Conservation (phyloP, 1,140 invertebrate genomes). For the Papilio dardanus region DNA sequence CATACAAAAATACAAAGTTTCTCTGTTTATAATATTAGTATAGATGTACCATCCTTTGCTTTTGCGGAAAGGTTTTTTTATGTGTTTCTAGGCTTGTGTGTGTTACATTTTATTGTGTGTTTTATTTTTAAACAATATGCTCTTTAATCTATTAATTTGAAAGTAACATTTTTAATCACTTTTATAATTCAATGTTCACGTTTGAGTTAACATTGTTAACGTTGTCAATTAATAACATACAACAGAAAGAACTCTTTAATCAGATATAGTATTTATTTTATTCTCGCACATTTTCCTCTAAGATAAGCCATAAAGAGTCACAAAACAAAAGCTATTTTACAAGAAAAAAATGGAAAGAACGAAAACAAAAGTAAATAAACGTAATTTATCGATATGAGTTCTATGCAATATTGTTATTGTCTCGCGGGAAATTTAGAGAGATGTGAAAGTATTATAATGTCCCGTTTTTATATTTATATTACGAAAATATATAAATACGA, state of each 20-base stretch:
- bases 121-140: too few relatives aligned
- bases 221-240: background rate
- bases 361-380: slow-evolving; percentile 37
- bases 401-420: slow-evolving; percentile 38
- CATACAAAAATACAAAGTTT: too few relatives aligned
- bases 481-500: background rate
- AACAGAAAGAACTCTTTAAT: slow-evolving; percentile 10
- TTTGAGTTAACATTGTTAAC: background rate
- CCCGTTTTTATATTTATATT: slow-evolving; percentile 33
- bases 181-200: background rate
- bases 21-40: too few relatives aligned
- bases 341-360: slow-evolving; percentile 28
- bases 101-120: too few relatives aligned
- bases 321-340: slow-evolving; percentile 35
- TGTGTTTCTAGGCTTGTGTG: too few relatives aligned
- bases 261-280: slow-evolving; percentile 22
- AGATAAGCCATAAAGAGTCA: slow-evolving; percentile 27
- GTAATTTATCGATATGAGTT: slow-evolving; percentile 37
- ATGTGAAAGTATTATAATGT: slow-evolving; percentile 34
- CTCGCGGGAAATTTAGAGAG: slow-evolving; percentile 37
- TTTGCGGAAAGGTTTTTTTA: background rate
- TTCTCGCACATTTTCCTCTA: slow-evolving; percentile 11
- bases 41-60: too few relatives aligned
- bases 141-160: too few relatives aligned
- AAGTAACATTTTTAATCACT: background rate